Base-by-base conservation (phyloP, 92 coral and sea anemone species). In the Paramuricea clavata region DNA sequence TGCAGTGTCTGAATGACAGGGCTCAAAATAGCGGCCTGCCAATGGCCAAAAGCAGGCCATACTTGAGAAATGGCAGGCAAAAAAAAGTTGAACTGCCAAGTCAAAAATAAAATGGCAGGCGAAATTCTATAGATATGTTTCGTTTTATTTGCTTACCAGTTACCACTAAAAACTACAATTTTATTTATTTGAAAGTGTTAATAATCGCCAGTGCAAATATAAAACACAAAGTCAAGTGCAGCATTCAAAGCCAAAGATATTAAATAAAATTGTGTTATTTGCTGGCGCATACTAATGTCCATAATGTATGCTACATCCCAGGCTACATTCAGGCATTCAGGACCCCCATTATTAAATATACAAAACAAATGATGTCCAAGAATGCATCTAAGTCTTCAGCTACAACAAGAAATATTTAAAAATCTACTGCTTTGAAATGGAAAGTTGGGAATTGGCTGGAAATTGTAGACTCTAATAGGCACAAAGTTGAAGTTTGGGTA, bases 401-500 rank as follows among this genome's bases (percentile, higher is more conserved):
- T 52, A 52, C 54, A 59, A 62, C 31, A 60, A 74, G 83, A 82
- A 72, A 82, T 43, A 69, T 87, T 43, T 82, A 76, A 78, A 83
- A 89, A 69, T 65, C 85, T 35, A 89, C 92, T 54, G 77, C 83
- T 89, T 72, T 89, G 25, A 54, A 57, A 67, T 88, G 88, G 92
- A 70, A 81, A 78, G 85, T 67, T 57, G 60, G 73, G 21, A 76
- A 86, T 79, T 84, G 92, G 89, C 84, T 89, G 44, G 92, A 89
- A 74, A 79, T 89, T 67, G 73, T 78, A 76, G 92, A 89, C 75
- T 78, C 89, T 85, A 88, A 89, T 84, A 89, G 69, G 59, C 77
- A 85, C 49, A 85, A 85, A 21, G 86, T 89, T 34, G 74, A 73
- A 57, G 72, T 74, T 78, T 89, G 74, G 49, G 92, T 89, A 43